Evolutionary conservation across 2,113 vertebrate genomes (phyloP).

Genomic region (Parotia lawesii): DNA sequence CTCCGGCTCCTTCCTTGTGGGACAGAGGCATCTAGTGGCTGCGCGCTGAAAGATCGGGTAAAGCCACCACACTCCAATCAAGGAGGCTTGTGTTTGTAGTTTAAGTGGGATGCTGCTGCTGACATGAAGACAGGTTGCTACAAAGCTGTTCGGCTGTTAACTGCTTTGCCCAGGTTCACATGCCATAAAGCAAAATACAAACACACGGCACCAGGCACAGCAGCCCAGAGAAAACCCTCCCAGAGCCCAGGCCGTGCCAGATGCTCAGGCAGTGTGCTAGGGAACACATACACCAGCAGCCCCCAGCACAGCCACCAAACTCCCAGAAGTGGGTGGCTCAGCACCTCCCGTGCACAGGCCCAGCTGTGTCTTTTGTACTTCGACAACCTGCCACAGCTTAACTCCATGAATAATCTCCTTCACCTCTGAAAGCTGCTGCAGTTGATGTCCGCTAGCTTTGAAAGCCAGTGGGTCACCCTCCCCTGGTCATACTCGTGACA

Average conservation of each 20-base stretch:
- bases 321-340: fast-evolving
- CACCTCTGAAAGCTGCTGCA: background rate
- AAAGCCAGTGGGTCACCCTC: background rate
- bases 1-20: background rate
- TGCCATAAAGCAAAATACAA: background rate
- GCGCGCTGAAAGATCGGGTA: background rate
- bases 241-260: fast-evolving
- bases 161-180: background rate
- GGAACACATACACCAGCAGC: background rate
- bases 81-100: fast-evolving
- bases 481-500: background rate
- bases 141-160: background rate
- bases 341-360: background rate
- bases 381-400: background rate
- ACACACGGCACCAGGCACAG: background rate
- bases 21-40: constrained; percentile 33
- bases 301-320: fast-evolving
- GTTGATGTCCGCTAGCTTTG: background rate
- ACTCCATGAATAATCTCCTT: background rate
- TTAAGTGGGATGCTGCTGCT: fast-evolving
- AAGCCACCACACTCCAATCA: background rate
- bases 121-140: background rate
- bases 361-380: background rate
- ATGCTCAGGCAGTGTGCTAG: background rate
- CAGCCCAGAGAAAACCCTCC: background rate